A percentile compares a stretch with the other conserved stretches of the same genome.
phyloP scores from a whole-genome alignment of 1,140 invertebrate species.

The Apis laboriosa region DNA sequence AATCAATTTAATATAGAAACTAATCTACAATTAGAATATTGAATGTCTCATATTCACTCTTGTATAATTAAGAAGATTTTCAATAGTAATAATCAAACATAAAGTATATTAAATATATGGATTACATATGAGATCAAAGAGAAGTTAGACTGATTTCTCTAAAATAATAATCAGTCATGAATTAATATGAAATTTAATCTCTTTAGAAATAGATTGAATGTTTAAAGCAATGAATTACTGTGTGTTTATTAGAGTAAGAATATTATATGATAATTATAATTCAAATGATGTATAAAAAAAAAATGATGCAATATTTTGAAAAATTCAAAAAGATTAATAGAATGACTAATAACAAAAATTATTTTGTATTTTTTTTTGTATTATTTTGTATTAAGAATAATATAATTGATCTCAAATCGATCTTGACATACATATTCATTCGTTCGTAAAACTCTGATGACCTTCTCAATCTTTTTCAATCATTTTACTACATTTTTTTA shows the following conservation, averaged over 20 bases:
- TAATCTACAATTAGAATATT: not conserved
- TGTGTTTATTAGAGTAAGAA: no score
- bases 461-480: not conserved
- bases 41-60: no score
- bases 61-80: not conserved
- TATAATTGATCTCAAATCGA: no score
- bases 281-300: not conserved
- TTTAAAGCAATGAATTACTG: not conserved
- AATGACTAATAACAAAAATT: no score
- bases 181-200: not conserved
- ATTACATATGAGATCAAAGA: not conserved
- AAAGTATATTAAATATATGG: not conserved
- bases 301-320: no score
- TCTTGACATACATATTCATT: not conserved
- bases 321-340: not conserved
- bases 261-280: not conserved
- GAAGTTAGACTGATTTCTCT: not conserved
- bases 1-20: not conserved
- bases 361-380: no score
- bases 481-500: not conserved
- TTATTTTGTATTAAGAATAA: not conserved
- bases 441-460: not conserved
- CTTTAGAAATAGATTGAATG: not conserved
- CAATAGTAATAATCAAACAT: not conserved
- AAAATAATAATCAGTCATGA: constrained; percentile 1